A percentile compares a stretch with the other conserved stretches of the same genome.
These are phyloP conservation scores for Elgaria multicarinata DNA, from an alignment of 2,113 vertebrate species.

Conservation along the genomic window DNA sequence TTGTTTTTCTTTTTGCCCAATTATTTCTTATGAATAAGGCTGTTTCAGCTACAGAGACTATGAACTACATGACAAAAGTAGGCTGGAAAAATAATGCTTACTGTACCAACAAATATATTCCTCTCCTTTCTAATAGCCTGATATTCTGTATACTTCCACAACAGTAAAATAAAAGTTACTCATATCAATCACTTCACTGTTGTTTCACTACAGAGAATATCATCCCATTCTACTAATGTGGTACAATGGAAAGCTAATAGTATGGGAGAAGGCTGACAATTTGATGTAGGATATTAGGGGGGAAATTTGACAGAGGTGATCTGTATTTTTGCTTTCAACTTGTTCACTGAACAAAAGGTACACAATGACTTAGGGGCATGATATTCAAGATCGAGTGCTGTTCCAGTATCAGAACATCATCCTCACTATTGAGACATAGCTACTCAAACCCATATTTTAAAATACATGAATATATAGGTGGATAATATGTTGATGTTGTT, in stretches of 20 bases:
- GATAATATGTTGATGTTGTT: too few species aligned
- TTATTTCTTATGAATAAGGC: not conserved
- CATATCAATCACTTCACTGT: conserved; percentile 46
- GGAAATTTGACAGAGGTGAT: conserved; percentile 51
- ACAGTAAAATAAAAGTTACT: conserved; percentile 12
- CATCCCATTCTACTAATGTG: conserved; percentile 53
- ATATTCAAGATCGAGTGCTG: not conserved
- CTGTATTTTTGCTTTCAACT: conserved; percentile 56
- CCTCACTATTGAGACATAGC: too few species aligned
- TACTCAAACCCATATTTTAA: too few species aligned
- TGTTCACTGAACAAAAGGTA: conserved; percentile 26
- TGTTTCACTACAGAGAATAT: conserved; percentile 58
- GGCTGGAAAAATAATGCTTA: not conserved
- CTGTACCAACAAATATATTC: not conserved
- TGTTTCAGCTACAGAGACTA: conserved; percentile 20
- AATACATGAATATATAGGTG: too few species aligned
- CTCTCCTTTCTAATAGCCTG: conserved; percentile 20
- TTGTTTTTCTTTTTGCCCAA: not conserved
- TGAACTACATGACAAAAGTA: not conserved
- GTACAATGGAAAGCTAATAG: conserved; percentile 54
- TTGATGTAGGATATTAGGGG: conserved; percentile 42
- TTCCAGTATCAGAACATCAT: too few species aligned
- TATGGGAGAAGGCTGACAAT: conserved; percentile 48
- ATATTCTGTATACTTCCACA: conserved; percentile 29
- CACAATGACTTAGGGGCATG: not conserved